Evolutionary conservation across 2,888 invertebrate species (phyloP).

Genomic region (Hemistola chrysoprasaria): DNA sequence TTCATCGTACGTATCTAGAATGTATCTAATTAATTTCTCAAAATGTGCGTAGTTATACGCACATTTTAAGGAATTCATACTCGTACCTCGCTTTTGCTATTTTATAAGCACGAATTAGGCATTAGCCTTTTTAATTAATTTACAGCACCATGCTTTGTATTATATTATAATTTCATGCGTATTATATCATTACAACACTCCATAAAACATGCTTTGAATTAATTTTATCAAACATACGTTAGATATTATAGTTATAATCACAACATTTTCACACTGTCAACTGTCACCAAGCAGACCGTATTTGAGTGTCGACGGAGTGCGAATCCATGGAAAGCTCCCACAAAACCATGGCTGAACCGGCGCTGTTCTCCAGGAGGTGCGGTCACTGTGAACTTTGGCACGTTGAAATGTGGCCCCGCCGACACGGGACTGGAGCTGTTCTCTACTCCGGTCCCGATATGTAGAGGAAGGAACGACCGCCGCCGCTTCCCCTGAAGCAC

Average conservation of each 20-base stretch:
- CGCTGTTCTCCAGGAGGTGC: conserved; percentile 80
- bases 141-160: conserved; percentile 24
- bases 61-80: background rate
- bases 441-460: conserved; percentile 56
- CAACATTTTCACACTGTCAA: conserved; percentile 54
- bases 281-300: conserved; percentile 83
- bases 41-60: no score
- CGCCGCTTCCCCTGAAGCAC: conserved; percentile 57
- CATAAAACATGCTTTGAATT: conserved; percentile 24
- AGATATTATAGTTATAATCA: conserved; percentile 34
- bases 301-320: conserved; percentile 85
- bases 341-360: conserved; percentile 74
- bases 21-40: no score
- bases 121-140: background rate
- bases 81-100: no score
- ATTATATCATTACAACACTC: no score
- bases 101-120: conserved; percentile 1
- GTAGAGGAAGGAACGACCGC: conserved; percentile 84
- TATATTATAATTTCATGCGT: no score
- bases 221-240: conserved; percentile 19
- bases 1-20: no score
- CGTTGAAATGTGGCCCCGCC: conserved; percentile 76
- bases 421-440: conserved; percentile 60
- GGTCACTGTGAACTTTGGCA: conserved; percentile 79
- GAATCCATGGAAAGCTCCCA: conserved; percentile 81